Evolutionary conservation across 2,888 invertebrate species (phyloP).

Genomic region (Hyposoter didymator): DNA sequence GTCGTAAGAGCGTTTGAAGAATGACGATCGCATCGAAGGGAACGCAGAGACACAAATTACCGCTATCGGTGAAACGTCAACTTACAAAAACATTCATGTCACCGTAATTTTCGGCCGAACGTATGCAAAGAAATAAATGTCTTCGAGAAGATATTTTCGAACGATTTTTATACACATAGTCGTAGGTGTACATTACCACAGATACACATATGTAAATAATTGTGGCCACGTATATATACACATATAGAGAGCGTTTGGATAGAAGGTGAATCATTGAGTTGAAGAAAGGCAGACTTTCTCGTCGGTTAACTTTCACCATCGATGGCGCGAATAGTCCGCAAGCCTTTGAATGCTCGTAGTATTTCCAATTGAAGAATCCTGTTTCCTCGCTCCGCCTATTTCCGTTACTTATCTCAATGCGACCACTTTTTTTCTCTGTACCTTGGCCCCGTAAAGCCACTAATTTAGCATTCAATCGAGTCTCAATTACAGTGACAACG

Average conservation of each 20-base stretch:
- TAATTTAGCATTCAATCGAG: constrained; percentile 1
- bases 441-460: neutral
- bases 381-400: constrained; percentile 68
- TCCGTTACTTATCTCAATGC: constrained; percentile 12
- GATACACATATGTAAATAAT: constrained; percentile 20
- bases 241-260: constrained; percentile 70
- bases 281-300: constrained; percentile 84
- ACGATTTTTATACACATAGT: neutral
- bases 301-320: constrained; percentile 83
- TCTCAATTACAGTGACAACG: neutral
- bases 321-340: constrained; percentile 75
- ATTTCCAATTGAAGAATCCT: constrained; percentile 76
- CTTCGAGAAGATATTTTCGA: constrained; percentile 22
- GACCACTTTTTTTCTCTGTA: constrained; percentile 4
- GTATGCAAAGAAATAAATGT: constrained; percentile 12
- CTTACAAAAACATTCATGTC: constrained; percentile 1
- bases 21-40: neutral
- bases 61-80: neutral
- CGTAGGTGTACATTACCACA: neutral
- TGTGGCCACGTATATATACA: constrained; percentile 53
- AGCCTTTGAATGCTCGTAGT: constrained; percentile 51
- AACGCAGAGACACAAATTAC: neutral
- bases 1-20: neutral
- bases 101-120: constrained; percentile 13
- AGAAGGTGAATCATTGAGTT: constrained; percentile 80